Conservation (phyloP, 2,113 vertebrate species). For the Megaceryle torquata region DNA sequence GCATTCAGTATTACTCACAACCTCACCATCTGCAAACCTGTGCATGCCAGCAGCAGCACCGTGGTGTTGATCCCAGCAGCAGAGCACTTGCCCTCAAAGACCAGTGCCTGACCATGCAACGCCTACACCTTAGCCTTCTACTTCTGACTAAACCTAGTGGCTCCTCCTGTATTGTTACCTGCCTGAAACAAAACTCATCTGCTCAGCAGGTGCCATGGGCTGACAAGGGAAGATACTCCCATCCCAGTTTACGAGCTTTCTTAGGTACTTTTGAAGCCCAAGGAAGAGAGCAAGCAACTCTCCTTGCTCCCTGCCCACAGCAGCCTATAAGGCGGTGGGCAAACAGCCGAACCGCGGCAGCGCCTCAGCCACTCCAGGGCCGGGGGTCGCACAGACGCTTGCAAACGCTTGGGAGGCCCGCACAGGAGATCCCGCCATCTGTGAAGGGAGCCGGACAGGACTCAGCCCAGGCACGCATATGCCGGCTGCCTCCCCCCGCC, state of each 20-base stretch:
- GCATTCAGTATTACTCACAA: neutral
- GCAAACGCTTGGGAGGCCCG: rapidly evolving
- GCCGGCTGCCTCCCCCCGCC: neutral
- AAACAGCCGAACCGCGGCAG: rapidly evolving
- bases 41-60: neutral
- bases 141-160: rapidly evolving
- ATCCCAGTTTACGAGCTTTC: neutral
- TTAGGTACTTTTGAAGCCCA: neutral
- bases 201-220: neutral
- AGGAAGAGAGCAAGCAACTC: neutral
- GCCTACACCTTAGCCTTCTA: neutral
- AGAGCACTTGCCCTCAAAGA: rapidly evolving
- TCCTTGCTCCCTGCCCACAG: rapidly evolving
- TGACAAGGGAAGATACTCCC: rapidly evolving
- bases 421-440: rapidly evolving
- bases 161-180: neutral
- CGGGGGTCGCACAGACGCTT: rapidly evolving
- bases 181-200: rapidly evolving
- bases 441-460: rapidly evolving
- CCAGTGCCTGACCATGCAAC: rapidly evolving
- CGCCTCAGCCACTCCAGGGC: no score
- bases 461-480: neutral
- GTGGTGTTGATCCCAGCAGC: rapidly evolving
- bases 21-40: neutral
- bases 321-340: rapidly evolving